Evolutionary conservation across 1,140 invertebrate genomes (phyloP).

Genomic region (Magallana ariakensis): DNA sequence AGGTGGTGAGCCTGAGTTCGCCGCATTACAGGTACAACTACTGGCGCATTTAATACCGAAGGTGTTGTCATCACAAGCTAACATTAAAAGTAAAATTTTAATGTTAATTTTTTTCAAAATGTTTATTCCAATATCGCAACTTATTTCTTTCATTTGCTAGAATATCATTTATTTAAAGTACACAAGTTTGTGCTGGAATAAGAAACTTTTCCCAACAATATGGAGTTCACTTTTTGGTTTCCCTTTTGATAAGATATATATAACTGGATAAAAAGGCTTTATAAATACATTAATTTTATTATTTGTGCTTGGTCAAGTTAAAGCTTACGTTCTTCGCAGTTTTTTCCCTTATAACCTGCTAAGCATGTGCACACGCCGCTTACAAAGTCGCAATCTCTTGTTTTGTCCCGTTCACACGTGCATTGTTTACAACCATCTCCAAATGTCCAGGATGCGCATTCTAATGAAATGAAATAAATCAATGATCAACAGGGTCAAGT

Average conservation of each 20-base stretch:
- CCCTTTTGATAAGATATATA: too few relatives aligned
- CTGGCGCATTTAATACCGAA: not conserved
- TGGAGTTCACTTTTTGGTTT: too few relatives aligned
- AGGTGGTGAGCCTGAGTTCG: not conserved
- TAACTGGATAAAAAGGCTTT: too few relatives aligned
- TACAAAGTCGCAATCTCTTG: not conserved
- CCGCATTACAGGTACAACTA: not conserved
- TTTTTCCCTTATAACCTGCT: not conserved
- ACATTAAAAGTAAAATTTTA: too few relatives aligned
- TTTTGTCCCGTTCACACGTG: not conserved
- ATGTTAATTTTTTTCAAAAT: too few relatives aligned
- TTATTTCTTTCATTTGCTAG: too few relatives aligned
- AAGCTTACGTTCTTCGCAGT: not conserved
- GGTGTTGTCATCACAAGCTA: not conserved
- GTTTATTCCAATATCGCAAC: too few relatives aligned
- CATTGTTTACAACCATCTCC: not conserved
- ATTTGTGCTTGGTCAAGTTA: too few relatives aligned
- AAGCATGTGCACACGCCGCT: not conserved
- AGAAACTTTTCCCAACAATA: too few relatives aligned
- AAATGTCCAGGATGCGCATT: not conserved
- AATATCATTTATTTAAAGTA: too few relatives aligned
- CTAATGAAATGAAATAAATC: not conserved
- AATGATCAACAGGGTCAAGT: not conserved
- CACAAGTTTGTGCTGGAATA: too few relatives aligned
- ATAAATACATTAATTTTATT: too few relatives aligned